Percentiles rank a stretch among this genome's conserved stretches.
phyloP scores from a whole-genome alignment of 1,140 invertebrate genomes.

The Aphaenogaster rudis region DNA sequence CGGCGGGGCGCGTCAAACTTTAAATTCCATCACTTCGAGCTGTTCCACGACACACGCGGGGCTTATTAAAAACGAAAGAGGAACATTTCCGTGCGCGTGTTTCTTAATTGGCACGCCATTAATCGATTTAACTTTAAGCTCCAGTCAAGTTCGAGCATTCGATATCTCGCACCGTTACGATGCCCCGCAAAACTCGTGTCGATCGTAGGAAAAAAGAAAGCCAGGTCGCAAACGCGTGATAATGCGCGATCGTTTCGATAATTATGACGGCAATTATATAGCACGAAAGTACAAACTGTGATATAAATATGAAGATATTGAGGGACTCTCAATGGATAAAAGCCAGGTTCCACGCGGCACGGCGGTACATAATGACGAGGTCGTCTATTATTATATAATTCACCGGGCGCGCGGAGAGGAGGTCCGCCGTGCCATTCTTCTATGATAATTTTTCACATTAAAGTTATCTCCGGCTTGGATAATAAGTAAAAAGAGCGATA shows the following conservation, averaged over 20 bases:
- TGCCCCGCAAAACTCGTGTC: not conserved
- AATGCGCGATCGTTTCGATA: not conserved
- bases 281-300: constrained; percentile 8
- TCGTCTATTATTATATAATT: constrained; percentile 75
- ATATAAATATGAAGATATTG: constrained; percentile 30
- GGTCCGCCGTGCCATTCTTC: constrained; percentile 49
- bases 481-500: constrained; percentile 71
- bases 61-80: constrained; percentile 1
- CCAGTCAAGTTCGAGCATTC: not conserved
- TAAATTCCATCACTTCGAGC: constrained; percentile 6
- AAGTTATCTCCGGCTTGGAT: constrained; percentile 64
- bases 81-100: not conserved
- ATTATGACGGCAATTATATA: not conserved
- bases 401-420: constrained; percentile 45
- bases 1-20: not conserved
- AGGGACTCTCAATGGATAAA: constrained; percentile 34
- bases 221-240: no score
- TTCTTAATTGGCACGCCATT: not conserved
- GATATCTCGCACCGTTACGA: not conserved
- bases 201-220: not conserved
- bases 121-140: constrained; percentile 1
- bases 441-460: constrained; percentile 66
- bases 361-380: constrained; percentile 43
- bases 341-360: constrained; percentile 21
- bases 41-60: not conserved